Evolutionary conservation across 2,888 invertebrate genomes (phyloP), one percentile per base, ranked within the genome.

Genomic region (Gastracanthus pulcherrimus): DNA sequence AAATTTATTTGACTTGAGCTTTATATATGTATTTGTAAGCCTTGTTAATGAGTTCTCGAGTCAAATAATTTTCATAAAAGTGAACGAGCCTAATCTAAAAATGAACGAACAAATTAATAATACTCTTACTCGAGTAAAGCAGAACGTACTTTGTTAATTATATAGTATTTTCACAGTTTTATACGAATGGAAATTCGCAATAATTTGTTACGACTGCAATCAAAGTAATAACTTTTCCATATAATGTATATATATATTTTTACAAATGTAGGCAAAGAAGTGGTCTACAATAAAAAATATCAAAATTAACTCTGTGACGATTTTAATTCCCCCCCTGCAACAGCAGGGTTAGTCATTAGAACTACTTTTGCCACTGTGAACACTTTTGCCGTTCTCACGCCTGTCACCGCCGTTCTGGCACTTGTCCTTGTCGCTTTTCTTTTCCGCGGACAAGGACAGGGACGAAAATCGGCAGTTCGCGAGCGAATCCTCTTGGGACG

Each of bases 401-500:
- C 6, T 55, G 26, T 48, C 64, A 9, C 11, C 34, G 26, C 71
- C 60, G 29, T 75, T 82, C 34, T 55, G 41, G 23, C 29, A 69
- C 0, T 71, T 51, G 19, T 48, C 58, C 36, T 55, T 77, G 19
- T 16, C 6, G 58, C 38, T 71, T 38, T 60, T 71, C 13, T 80
- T 74, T 36, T 64, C 76, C 6, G 72, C 66, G n/a, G 66, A 58
- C 11, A 66, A 74, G 7, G 3, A 38, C 13, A 55, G n/a, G n/a
- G 9, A n/a, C 29, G 74, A 69, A 13, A 23, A 9, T 16, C 9
- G 9, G 29, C 29, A 60, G 5, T 76, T 38, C 26, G 45, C 48
- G 1, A 77, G 29, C 11, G 88, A 87, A 76, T 89, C 88, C 60
- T 89, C 89, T 4, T 88, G 84, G 58, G 88, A 86, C 36, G 87